A percentile compares a stretch with the other conserved stretches of the same genome.
These are phyloP conservation scores for Noctua janthina DNA, from an alignment of 2,888 invertebrate genomes.

Conservation along the genomic window DNA sequence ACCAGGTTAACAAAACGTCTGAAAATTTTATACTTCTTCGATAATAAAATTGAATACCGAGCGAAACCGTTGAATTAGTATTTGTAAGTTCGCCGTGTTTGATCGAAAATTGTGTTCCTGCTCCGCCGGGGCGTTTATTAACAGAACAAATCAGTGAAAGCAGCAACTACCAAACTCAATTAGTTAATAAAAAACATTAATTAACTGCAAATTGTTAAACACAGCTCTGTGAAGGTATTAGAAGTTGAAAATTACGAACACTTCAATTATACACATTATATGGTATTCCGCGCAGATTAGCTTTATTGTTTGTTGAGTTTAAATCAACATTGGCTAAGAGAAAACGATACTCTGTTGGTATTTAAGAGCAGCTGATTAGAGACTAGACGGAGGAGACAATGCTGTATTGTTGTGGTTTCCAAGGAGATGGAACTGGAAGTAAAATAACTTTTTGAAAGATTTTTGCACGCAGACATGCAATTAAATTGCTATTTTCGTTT, in stretches of 20 bases:
- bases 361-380: conserved; percentile 46
- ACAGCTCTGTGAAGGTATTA: conserved; percentile 15
- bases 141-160: conserved; percentile 28
- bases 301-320: conserved; percentile 13
- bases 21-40: neutral
- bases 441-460: conserved; percentile 7
- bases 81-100: conserved; percentile 28
- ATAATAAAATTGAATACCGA: conserved; percentile 6
- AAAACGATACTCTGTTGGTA: conserved; percentile 21
- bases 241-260: conserved; percentile 15
- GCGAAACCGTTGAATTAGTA: conserved; percentile 19
- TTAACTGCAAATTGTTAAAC: conserved; percentile 26
- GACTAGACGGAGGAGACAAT: conserved; percentile 67
- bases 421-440: conserved; percentile 17
- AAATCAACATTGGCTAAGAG: conserved; percentile 13
- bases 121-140: conserved; percentile 5
- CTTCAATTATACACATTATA: conserved; percentile 27
- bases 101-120: conserved; percentile 31
- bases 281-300: conserved; percentile 11
- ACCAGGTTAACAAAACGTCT: neutral
- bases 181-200: conserved; percentile 35
- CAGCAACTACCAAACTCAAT: conserved; percentile 31
- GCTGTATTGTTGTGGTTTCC: conserved; percentile 65
- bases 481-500: conserved; percentile 15
- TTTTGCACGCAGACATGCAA: conserved; percentile 7